A percentile compares a stretch with the other conserved stretches of the same genome.
These are phyloP conservation scores for Meloidogyne hapla DNA, from an alignment of 1,140 invertebrate species.

Conservation along the genomic window DNA sequence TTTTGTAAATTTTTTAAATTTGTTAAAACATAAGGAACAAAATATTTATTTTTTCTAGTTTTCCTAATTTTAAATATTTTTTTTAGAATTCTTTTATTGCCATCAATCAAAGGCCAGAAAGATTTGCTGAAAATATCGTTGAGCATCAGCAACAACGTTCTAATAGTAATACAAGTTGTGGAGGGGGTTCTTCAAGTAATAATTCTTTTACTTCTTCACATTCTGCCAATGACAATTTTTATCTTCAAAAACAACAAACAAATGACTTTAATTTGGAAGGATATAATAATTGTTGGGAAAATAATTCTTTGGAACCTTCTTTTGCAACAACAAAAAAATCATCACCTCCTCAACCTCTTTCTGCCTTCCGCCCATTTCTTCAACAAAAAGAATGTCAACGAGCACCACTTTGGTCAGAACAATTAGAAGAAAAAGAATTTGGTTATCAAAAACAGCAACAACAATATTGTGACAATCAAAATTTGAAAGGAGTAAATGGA, in stretches of 20 bases:
- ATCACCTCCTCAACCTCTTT: not conserved
- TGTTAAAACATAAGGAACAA: not conserved
- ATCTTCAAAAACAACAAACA: not conserved
- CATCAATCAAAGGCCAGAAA: not conserved
- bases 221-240: not conserved
- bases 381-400: not conserved
- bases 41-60: too few species aligned
- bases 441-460: not conserved
- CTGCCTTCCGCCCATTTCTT: not conserved
- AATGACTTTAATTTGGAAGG: not conserved
- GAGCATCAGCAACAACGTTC: not conserved
- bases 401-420: constrained; percentile 22
- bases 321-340: not conserved
- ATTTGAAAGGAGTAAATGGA: constrained; percentile 9
- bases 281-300: not conserved
- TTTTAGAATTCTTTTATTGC: not conserved
- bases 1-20: too few species aligned
- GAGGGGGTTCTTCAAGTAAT: not conserved
- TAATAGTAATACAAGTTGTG: not conserved
- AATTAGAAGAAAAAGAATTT: not conserved
- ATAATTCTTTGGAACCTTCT: not conserved
- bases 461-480: constrained; percentile 7
- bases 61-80: not conserved
- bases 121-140: too few species aligned
- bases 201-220: constrained; percentile 22